phyloP scores from a whole-genome alignment of 1,140 invertebrate species.

The Caenorhabditis tropicalis region DNA sequence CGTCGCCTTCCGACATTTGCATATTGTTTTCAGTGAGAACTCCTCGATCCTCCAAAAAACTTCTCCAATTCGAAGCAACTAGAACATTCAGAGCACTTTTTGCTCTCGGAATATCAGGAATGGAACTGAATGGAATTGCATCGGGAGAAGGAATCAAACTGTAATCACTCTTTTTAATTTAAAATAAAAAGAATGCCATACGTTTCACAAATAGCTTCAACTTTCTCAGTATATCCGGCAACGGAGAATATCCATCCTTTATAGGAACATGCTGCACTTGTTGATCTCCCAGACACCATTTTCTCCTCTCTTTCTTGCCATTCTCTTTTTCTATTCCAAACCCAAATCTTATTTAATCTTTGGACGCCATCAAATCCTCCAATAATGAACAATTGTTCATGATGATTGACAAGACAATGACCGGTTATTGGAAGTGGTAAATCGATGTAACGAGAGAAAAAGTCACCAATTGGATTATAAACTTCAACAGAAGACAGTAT shows the following conservation, averaged over 20 bases:
- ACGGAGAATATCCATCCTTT: conserved; percentile 13
- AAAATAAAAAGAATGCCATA: not conserved
- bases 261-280: conserved; percentile 12
- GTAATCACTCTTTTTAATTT: not conserved
- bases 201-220: conserved; percentile 13
- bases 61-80: not conserved
- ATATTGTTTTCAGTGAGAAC: not conserved
- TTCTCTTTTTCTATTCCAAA: not conserved
- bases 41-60: not conserved
- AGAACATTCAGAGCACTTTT: conserved; percentile 19
- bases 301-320: not conserved
- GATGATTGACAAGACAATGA: conserved; percentile 11
- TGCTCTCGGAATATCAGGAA: not conserved
- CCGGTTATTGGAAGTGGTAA: conserved; percentile 12
- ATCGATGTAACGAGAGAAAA: conserved; percentile 10
- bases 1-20: not conserved
- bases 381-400: not conserved
- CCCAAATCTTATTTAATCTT: conserved; percentile 7
- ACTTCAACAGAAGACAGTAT: conserved; percentile 3
- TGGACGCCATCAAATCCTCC: not conserved
- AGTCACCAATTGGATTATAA: not conserved
- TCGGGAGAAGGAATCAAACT: not conserved
- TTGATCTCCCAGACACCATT: not conserved
- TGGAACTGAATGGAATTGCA: not conserved
- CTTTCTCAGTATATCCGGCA: conserved; percentile 1